A percentile compares a stretch with the other conserved stretches of the same genome.
Evolutionary conservation across 2,797 vertebrate genomes (phyloP).

Genomic region (Pipistrellus kuhlii): DNA sequence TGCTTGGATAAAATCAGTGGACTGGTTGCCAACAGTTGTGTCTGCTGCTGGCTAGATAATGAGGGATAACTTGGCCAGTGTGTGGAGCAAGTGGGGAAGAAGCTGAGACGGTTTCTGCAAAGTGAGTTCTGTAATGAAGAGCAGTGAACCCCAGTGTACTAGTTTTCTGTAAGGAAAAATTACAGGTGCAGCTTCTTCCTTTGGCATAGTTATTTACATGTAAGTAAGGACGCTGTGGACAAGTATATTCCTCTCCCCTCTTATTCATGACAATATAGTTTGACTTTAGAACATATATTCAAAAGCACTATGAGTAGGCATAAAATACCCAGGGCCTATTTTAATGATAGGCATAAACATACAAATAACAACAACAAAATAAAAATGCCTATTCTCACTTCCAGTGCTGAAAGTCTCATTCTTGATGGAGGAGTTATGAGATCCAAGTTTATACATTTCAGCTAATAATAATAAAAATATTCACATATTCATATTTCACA

Average conservation of each 20-base stretch:
- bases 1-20: background rate
- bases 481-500: background rate
- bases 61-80: background rate
- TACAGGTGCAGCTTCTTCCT: background rate
- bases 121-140: background rate
- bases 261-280: background rate
- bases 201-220: background rate
- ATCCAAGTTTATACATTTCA: background rate
- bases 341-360: background rate
- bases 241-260: background rate
- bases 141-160: background rate
- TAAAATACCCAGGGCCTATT: background rate
- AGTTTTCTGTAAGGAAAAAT: background rate
- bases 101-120: background rate
- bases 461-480: background rate
- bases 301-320: background rate
- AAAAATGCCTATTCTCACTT: conserved; percentile 11
- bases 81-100: background rate
- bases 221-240: background rate
- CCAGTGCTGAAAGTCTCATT: background rate
- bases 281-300: background rate
- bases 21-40: background rate
- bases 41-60: background rate
- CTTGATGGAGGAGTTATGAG: background rate
- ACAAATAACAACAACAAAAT: background rate